Evolutionary conservation across 1,140 invertebrate species (phyloP), one percentile per base, ranked within the genome.

Genomic region (Colletes latitarsis): DNA sequence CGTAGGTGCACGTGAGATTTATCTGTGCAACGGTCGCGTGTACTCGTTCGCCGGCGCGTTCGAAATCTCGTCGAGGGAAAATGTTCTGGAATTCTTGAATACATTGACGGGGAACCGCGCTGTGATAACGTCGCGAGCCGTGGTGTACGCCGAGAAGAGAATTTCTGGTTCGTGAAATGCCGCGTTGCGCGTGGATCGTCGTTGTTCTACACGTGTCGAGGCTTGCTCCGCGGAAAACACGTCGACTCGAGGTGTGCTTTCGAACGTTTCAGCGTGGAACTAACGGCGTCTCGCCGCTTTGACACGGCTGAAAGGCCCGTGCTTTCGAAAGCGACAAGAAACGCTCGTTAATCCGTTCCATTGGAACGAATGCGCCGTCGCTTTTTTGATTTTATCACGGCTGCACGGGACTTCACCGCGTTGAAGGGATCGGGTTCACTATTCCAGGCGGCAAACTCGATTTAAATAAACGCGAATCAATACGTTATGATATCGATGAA

Each of bases 331-430:
- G 66, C 55, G 67, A 62, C 75, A 41, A 60, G 75, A 52, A 63
- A 78, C 76, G 68, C 68, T 53, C 57, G 76, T 77, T 78, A 71
- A 78, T 71, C 41, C 52, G 70, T 30, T 64, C 39, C 57, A 19
- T 14, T 6, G 70, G 19, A 58, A 72, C 71, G 58, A 62, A 74
- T 63, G 10, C 9, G 67, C 15, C 53, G 41, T 62, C 46, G 14
- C 15, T 8, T 57, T 67, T 5, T 17, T 57, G 17, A 39, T 41
- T 62, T 66, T 21, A 75, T 10, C 39, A 19, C n/a, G 4, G n/a
- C 21, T 19, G 0, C 21, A 1, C n/a, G 3, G n/a, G 8, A 30
- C 70, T 30, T 39, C 17, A 10, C n/a, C 15, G 46, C 8, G 43
- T 43, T 9, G 43, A 6, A 43, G 43, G 43, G 43, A 43, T 43